Evolutionary conservation across 2,113 vertebrate species (phyloP), one percentile per base, ranked within the genome.

Genomic region (Gobiocypris rarus): DNA sequence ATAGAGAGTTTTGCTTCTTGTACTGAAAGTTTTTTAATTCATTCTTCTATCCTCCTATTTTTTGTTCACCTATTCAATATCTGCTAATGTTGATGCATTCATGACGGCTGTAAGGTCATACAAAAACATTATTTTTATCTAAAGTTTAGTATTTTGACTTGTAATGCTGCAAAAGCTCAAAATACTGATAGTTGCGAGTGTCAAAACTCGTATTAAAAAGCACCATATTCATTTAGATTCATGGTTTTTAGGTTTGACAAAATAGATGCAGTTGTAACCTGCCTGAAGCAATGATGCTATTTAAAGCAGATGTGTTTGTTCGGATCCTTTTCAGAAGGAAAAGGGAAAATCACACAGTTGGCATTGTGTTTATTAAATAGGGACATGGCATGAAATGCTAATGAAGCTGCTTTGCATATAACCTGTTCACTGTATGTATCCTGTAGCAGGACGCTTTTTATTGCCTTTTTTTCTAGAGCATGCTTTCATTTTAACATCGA

Each of bases 211-310:
- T 24, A 38, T 38, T 58, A 58, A 58, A 77, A 75, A 13, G 71
- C 52, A 24, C 28, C 69, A 28, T 61, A 45, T 61, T 61, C 56
- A 78, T 78, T 61, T 24, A 78, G 7, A 61, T 59, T 38, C 52
- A 58, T 0, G n/a, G 54, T n/a, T 24, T n/a, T 63, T 10, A 28
- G 24, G 8, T 43, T 26, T 45, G 76, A 78, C 56, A 63, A 63
- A 45, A 45, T 77, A 24, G 34, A 54, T 41, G 54, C 75, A 41
- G 13, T 45, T 28, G 76, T 7, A 78, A 78, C 56, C n/a, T 78
- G 76, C 76, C 76, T 78, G 76, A 78, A 78, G 56, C 56, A 43
- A 43, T 59, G 56, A 78, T 61, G 76, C 76, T 61, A 61, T 78
- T 78, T 63, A 78, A 78, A 43, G 38, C 14, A 78, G 52, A 59